Evolutionary conservation across 2,113 vertebrate genomes (phyloP).

Genomic region (Suricata suricatta): DNA sequence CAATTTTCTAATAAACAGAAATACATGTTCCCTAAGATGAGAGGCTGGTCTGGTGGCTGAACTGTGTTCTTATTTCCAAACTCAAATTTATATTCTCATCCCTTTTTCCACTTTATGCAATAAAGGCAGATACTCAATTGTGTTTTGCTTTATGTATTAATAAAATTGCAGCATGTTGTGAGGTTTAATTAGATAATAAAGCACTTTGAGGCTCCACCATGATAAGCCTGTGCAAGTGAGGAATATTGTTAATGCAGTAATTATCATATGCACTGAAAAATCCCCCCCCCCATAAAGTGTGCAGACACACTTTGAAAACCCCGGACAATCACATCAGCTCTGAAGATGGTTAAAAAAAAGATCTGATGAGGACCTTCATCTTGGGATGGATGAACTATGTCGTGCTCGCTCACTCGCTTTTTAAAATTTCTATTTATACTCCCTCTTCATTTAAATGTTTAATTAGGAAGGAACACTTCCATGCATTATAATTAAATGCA

Average conservation of each 20-base stretch:
- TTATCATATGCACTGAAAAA: slow-evolving; percentile 32
- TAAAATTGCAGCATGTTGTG: slow-evolving; percentile 64
- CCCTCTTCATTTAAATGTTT: slow-evolving; percentile 74
- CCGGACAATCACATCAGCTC: slow-evolving; percentile 24
- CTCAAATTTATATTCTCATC: not conserved
- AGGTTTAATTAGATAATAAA: slow-evolving; percentile 76
- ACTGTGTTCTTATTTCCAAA: not conserved
- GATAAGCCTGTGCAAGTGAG: not conserved
- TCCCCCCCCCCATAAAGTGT: slow-evolving; percentile 52
- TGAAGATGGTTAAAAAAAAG: slow-evolving; percentile 40
- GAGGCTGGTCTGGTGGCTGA: not conserved
- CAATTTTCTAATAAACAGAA: not conserved
- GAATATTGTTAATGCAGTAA: slow-evolving; percentile 38
- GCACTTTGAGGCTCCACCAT: slow-evolving; percentile 20
- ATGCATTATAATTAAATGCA: slow-evolving; percentile 63
- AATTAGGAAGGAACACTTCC: slow-evolving; percentile 73
- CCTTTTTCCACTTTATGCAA: not conserved
- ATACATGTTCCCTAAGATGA: rapidly evolving
- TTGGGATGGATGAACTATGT: slow-evolving; percentile 49
- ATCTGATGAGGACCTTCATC: slow-evolving; percentile 39
- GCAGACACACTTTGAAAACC: slow-evolving; percentile 60
- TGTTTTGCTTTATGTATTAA: slow-evolving; percentile 61
- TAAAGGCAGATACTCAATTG: not conserved
- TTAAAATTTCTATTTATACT: slow-evolving; percentile 69
- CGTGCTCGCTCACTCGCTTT: not conserved